Base-by-base conservation (phyloP, 1,140 invertebrate species). In the Aethina tumida region DNA sequence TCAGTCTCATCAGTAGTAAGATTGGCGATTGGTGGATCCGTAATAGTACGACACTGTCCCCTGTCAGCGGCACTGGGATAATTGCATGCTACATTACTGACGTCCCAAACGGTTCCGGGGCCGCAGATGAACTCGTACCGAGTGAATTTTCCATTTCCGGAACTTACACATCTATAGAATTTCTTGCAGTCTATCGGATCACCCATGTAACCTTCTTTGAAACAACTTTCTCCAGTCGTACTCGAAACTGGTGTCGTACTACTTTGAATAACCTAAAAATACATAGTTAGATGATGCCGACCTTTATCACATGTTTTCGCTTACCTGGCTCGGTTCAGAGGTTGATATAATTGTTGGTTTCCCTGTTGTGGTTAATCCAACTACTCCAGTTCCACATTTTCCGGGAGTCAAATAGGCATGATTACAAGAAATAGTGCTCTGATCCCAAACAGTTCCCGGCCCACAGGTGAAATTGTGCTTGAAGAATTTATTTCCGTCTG, bases 101-200 rank as follows among this genome's bases (percentile, higher is more conserved):
- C 49, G 49, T 69, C 66, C 56, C 65, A 69, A 22, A 68, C 65
- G 39, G 59, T 68, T 58, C 74, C 77, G 10, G 58, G 56, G 2
- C 69, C 75, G 57, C 78, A 81, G 19, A 64, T 66, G 47, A 77
- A 81, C 20, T 75, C 67, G 43, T 75, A 70, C 40, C 59, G 68
- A 16, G 55, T 66, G 22, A 65, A 71, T 1, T 58, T 62, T 9
- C 64, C 67, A 16, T 64, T 52, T 0, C 69, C 70, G 38, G 72
- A 61, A 27, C 66, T 51, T 0, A 79, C 73, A 53, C 79, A 82
- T 52, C 77, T 66, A 42, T 79, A 79, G 52, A 82, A 83, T 41
- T 75, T 78, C 1, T 26, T 56, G 39, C 65, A 68, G 35, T 65
- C 54, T 9, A 59, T 53, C 27, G 64, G 33, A 15, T 35, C 33